Base-by-base conservation (phyloP, 2,888 invertebrate genomes). In the Nemotelus pantherinus region DNA sequence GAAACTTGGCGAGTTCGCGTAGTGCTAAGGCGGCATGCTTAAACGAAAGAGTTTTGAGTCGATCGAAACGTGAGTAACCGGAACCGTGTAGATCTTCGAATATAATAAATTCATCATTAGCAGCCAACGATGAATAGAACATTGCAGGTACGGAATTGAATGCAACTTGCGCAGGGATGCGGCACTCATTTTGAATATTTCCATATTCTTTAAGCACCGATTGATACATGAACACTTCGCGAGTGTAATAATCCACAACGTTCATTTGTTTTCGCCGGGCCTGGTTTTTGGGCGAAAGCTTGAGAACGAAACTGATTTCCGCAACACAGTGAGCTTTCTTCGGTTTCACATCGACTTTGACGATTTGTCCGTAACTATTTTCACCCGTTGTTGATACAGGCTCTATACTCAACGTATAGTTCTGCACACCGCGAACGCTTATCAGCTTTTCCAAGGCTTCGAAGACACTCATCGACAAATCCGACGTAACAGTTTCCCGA, bases 1-100 rank as follows among this genome's bases (percentile, higher is more conserved):
- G 89, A 80, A 88, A 86, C 55, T 87, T 87, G 2, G 88, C 89
- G 7, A 89, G 82, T 3, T 88, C 85, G 78, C 85, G 85, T 44
- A 89, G 82, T 0, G 88, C 85, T 10, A 83, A 81, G 57, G 85
- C 83, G 2, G 88, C 85, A 79, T 87, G 83, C 60, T 88, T 85
- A 41, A 85, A 83, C 39, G 87, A 85, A 5, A 88, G 82, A 41
- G 82, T 79, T 43, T 87, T 86, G 72, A 85, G 84, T 3, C 86
- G 85, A 71, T 86, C 77, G 76, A 84, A 84, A 53, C 82, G 81
- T 0, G 45, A 50, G 76, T 81, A 84, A 2, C 80, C 82, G 1
- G 72, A 77, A 48, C 80, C 78, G 2, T 81, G 76, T 5, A 85
- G 80, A 80, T 85, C 85, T 77, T 85, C 84, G 60, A 84, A 82